Base-by-base conservation (phyloP, 2,113 vertebrate species). In the Ophthalmolycus amberensis region DNA sequence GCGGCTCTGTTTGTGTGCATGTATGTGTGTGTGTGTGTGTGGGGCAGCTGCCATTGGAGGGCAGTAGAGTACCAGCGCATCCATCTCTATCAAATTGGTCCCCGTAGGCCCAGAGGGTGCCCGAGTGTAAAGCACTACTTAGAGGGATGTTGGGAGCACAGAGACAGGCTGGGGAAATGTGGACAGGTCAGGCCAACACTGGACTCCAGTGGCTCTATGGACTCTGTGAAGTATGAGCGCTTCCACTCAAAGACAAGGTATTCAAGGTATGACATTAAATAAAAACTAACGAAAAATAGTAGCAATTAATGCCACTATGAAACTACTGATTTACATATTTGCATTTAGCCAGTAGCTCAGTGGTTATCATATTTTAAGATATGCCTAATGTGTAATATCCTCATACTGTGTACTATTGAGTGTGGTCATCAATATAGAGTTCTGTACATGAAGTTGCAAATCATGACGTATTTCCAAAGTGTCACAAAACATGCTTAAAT, bases 1-100 rank as follows among this genome's bases (percentile, higher is more conserved):
- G 70, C 25, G 7, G 16, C 1, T 60, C 66, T 56, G 88, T 32
- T 32, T 64, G 68, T 76, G 56, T 81, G 72, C 15, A 67, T 79
- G 72, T n/a, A 25, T 18, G 15, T 37, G 75, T 60, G 66, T 71
- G 40, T 65, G 37, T 56, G 20, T 75, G 52, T 79, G 44, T 82
- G 75, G 22, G 72, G 72, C 77, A 83, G 82, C 84, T 93, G 92
- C 97, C 97, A 97, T 97, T 96, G 96, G 98, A 98, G 98, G 98
- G 98, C 98, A 99, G 97, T 99, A 99, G 97, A 98, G 97, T 96
- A 97, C 97, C 97, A 95, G 92, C 85, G 12, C 96, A 99, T 97
- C 95, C 96, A 96, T 97, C 96, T 97, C 94, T 88, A 79, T 87
- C 84, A 83, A 77, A 78, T 75, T 82, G 71, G 86, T 65, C 80